phyloP scores from a whole-genome alignment of 2,888 invertebrate species.

The Lasioglossum marginatum region DNA sequence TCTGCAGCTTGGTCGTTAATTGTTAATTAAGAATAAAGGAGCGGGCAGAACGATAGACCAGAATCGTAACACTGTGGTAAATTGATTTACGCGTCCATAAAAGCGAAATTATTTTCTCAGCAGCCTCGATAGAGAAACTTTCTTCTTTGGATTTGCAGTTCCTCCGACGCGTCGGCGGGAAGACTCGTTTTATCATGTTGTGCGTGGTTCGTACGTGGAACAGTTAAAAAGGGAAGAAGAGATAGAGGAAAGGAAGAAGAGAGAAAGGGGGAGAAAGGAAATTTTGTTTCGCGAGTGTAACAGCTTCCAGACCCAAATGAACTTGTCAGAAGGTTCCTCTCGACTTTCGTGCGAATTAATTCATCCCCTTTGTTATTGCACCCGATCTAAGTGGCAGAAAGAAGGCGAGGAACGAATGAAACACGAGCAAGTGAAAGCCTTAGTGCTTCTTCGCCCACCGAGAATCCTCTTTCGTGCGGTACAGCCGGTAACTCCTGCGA shows the following conservation, averaged over 20 bases:
- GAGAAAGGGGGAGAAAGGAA: neutral
- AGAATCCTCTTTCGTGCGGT: conserved; percentile 51
- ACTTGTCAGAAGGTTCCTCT: conserved; percentile 17
- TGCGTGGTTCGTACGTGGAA: neutral
- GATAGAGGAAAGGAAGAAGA: neutral
- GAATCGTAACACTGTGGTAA: neutral
- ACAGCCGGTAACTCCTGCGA: conserved; percentile 51
- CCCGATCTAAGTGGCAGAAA: conserved; percentile 30
- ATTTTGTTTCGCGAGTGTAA: conserved; percentile 8
- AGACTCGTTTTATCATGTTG: neutral
- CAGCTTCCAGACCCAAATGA: conserved; percentile 9
- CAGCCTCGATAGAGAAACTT: neutral
- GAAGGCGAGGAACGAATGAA: conserved; percentile 22
- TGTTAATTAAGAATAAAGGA: neutral
- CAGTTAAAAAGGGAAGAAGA: neutral
- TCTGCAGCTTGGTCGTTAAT: neutral
- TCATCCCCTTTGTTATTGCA: conserved; percentile 31
- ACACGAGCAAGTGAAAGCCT: conserved; percentile 61
- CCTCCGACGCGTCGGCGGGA: neutral
- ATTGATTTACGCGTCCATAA: conserved; percentile 6
- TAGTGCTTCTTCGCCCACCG: conserved; percentile 55
- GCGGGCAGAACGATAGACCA: neutral
- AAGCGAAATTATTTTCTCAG: neutral
- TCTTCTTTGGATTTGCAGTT: neutral
- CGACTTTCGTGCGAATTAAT: conserved; percentile 49